A percentile compares a stretch with the other conserved stretches of the same genome.
phyloP scores from a whole-genome alignment of 1,140 invertebrate genomes.

The Cyclargus thomasi region DNA sequence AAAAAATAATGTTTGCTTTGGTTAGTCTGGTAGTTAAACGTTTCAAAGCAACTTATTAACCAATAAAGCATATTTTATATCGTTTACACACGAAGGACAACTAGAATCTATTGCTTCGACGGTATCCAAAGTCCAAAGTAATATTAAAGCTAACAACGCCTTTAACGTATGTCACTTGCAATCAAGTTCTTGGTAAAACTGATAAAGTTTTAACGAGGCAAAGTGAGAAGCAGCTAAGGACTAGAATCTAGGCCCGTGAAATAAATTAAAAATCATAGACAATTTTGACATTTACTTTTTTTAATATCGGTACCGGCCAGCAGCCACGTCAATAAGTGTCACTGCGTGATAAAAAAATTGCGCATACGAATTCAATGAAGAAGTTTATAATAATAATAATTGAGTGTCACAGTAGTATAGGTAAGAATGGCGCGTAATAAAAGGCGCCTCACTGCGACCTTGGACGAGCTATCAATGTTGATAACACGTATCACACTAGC shows the following conservation, averaged over 20 bases:
- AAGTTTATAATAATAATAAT: not conserved
- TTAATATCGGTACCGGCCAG: not conserved
- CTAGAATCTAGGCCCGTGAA: no score
- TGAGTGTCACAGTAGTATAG: slow-evolving; percentile 1
- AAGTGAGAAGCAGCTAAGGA: no score
- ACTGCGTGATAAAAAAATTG: not conserved
- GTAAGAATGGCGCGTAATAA: slow-evolving; percentile 14
- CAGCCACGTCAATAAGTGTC: not conserved
- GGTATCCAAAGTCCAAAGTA: not conserved
- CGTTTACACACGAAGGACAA: not conserved
- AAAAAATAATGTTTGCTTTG: slow-evolving; percentile 9
- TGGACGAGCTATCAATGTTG: slow-evolving; percentile 58
- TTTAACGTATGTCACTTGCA: not conserved
- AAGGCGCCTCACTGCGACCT: slow-evolving; percentile 45
- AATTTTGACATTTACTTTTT: not conserved
- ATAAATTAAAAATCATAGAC: not conserved
- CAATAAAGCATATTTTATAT: not conserved
- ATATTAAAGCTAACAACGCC: not conserved
- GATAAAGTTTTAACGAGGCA: not conserved
- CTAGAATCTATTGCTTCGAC: not conserved
- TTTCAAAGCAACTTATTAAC: not conserved
- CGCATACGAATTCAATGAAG: not conserved
- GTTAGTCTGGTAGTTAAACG: not conserved
- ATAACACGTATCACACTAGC: slow-evolving; percentile 67
- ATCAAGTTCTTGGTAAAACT: not conserved